These are phyloP conservation scores for Cryptoleucopteryx plumbea DNA, from an alignment of 2,113 vertebrate species.

Conservation along the genomic window DNA sequence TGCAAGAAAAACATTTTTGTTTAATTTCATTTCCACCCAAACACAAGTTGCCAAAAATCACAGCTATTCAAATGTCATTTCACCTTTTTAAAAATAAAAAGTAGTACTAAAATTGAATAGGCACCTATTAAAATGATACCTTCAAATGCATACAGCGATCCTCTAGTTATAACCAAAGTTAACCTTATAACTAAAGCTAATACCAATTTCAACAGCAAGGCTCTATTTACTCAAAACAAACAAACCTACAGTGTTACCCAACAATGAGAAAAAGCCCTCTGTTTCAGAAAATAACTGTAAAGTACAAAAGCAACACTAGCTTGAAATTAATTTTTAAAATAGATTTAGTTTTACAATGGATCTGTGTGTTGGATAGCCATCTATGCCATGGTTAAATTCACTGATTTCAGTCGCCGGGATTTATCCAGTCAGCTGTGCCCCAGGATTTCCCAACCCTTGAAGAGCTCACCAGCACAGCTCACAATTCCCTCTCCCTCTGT, in stretches of 20 bases:
- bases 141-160: not conserved
- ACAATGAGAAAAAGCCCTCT: not conserved
- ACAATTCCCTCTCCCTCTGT: not conserved
- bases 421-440: not conserved
- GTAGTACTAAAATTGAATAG: not conserved
- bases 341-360: not conserved
- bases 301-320: not conserved
- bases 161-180: no score
- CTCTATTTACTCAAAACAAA: not conserved
- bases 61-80: not conserved
- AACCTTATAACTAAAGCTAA: not conserved
- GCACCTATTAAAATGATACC: not conserved
- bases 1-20: not conserved
- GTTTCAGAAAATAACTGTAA: not conserved
- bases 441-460: not conserved
- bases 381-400: not conserved
- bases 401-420: not conserved
- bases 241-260: not conserved
- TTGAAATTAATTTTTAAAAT: not conserved
- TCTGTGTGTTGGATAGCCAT: fast-evolving
- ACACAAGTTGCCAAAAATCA: not conserved
- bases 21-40: not conserved
- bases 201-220: not conserved
- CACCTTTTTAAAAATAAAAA: not conserved
- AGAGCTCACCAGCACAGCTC: not conserved